phyloP scores from a whole-genome alignment of 2,797 vertebrate genomes.

The Corythornis leucogaster region DNA sequence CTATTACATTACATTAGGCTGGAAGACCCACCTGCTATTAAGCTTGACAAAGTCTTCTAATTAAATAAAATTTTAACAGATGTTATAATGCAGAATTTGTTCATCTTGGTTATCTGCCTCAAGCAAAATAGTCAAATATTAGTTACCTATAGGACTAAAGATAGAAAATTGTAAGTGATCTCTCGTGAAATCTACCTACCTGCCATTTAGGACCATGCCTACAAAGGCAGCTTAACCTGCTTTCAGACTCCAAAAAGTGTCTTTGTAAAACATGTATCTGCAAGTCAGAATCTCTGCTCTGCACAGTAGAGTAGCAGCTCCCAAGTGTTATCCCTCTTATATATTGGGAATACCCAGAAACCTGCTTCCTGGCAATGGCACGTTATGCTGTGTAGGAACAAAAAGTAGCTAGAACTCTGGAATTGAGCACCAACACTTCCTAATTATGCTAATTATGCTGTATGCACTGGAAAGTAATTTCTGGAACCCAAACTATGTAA shows the following conservation, averaged over 20 bases:
- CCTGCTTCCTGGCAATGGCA: neutral
- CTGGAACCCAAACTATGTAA: constrained; percentile 54
- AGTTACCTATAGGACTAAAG: neutral
- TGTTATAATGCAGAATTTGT: neutral
- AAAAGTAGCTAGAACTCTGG: neutral
- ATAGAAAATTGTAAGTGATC: neutral
- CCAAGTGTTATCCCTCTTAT: neutral
- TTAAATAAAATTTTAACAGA: neutral
- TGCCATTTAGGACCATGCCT: neutral
- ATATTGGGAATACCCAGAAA: neutral
- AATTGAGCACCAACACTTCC: neutral
- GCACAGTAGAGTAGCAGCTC: neutral
- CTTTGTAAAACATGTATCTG: neutral
- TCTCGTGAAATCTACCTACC: neutral
- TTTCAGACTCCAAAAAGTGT: neutral
- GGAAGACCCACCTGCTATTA: constrained; percentile 23
- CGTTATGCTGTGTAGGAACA: accelerated
- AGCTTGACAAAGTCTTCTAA: neutral
- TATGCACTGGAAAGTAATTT: constrained; percentile 10
- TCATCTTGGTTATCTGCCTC: neutral
- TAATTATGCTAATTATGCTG: neutral
- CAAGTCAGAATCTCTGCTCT: neutral
- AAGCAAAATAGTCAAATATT: neutral
- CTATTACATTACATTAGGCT: constrained; percentile 7
- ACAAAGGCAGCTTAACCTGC: neutral